Conservation (phyloP, 2,888 invertebrate genomes). For the Chrysolina americana region DNA sequence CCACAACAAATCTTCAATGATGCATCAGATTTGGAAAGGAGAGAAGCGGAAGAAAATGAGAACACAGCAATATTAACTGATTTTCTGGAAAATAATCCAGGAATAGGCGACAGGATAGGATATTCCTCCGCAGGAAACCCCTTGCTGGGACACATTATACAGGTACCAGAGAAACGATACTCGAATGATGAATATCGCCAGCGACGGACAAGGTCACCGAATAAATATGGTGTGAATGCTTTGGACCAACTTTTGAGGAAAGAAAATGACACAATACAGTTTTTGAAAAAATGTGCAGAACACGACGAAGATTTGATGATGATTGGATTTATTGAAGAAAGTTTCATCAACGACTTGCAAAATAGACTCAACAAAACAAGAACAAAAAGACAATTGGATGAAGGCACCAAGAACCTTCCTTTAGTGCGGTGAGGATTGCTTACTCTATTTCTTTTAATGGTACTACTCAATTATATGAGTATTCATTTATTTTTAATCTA, state of each 20-base stretch:
- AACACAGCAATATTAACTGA: constrained; percentile 4
- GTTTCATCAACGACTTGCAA: constrained; percentile 49
- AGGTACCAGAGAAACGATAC: constrained; percentile 41
- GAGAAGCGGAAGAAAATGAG: not conserved
- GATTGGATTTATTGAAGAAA: constrained; percentile 51
- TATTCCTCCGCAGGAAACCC: constrained; percentile 24
- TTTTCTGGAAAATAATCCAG: constrained; percentile 11
- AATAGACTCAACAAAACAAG: constrained; percentile 36
- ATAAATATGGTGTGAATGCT: not conserved
- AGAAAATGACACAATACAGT: constrained; percentile 29
- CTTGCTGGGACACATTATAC: constrained; percentile 35
- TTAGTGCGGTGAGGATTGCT: not conserved
- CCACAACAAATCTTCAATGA: not conserved
- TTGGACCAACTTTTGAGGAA: constrained; percentile 21
- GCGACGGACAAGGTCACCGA: constrained; percentile 28
- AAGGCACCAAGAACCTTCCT: not conserved
- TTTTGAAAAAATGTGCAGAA: constrained; percentile 33
- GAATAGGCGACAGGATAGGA: constrained; percentile 4
- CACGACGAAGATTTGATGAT: constrained; percentile 43
- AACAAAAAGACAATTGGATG: constrained; percentile 21
- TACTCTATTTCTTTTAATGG: too few species aligned
- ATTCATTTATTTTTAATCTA: too few species aligned
- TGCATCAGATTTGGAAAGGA: not conserved
- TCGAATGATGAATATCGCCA: constrained; percentile 28
- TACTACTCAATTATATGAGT: too few species aligned